These are phyloP conservation scores for Elysia chlorotica DNA, from an alignment of 1,140 invertebrate genomes.

Conservation along the genomic window DNA sequence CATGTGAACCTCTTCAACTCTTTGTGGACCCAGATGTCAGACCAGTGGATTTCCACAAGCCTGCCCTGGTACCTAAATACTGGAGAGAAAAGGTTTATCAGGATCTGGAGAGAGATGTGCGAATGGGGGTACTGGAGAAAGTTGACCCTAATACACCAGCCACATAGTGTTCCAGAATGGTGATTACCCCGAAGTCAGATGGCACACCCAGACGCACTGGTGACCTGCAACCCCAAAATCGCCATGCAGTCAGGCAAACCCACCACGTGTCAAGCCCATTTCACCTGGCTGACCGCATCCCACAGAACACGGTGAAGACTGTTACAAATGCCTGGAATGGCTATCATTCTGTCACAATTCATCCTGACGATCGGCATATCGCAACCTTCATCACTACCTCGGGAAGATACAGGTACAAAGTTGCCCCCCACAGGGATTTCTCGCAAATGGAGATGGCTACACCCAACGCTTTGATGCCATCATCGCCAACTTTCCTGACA, in stretches of 20 bases:
- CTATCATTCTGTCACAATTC: constrained; percentile 24
- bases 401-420: constrained; percentile 30
- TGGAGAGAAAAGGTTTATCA: constrained; percentile 33
- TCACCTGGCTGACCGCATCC: constrained; percentile 26
- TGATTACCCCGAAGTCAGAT: constrained; percentile 32
- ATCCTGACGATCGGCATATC: constrained; percentile 25
- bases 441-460: constrained; percentile 29
- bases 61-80: constrained; percentile 27
- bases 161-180: constrained; percentile 37
- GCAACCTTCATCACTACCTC: constrained; percentile 39
- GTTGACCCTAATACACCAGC: constrained; percentile 28
- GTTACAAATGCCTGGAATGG: constrained; percentile 31
- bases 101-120: constrained; percentile 31
- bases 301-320: constrained; percentile 26
- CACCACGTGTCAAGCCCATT: constrained; percentile 33
- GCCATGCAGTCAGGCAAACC: constrained; percentile 25
- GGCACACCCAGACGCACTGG: constrained; percentile 30
- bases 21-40: constrained; percentile 25
- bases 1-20: constrained; percentile 22
- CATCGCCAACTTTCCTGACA: constrained; percentile 28
- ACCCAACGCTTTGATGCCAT: constrained; percentile 28
- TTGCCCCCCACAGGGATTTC: constrained; percentile 26
- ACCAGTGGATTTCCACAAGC: constrained; percentile 21
- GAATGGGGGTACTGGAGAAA: constrained; percentile 32
- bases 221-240: constrained; percentile 32